These are phyloP conservation scores for Hyalella azteca DNA, from an alignment of 2,888 invertebrate species.

Conservation along the genomic window DNA sequence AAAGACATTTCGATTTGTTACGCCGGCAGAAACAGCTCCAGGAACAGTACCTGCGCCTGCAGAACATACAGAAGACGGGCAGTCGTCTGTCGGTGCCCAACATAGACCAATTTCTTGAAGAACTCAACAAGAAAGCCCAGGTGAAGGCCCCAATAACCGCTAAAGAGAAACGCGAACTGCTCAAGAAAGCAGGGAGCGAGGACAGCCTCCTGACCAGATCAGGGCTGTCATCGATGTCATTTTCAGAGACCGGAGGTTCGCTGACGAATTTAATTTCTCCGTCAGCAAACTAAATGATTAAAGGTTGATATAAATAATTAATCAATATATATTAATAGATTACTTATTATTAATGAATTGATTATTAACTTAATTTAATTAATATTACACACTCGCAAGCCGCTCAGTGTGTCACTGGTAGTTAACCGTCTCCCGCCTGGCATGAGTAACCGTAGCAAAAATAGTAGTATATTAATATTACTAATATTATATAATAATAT, in stretches of 20 bases:
- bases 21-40: constrained; percentile 87
- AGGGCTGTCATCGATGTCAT: constrained; percentile 43
- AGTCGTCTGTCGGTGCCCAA: constrained; percentile 46
- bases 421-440: no score
- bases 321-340: no score
- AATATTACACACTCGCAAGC: no score
- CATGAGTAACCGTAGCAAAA: no score
- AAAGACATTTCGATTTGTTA: constrained; percentile 85
- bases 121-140: not conserved
- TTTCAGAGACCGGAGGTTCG: constrained; percentile 4
- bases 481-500: no score
- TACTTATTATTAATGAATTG: no score
- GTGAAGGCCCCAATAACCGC: not conserved
- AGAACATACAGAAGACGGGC: constrained; percentile 73
- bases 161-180: constrained; percentile 15
- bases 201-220: constrained; percentile 51
- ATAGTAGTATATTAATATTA: no score
- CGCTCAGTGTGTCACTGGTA: no score
- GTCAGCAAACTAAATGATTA: no score
- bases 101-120: constrained; percentile 40
- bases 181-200: constrained; percentile 57
- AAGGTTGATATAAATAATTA: no score
- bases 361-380: no score
- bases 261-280: constrained; percentile 48
- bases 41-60: constrained; percentile 87